These are phyloP conservation scores for Loriculus beryllinus DNA, from an alignment of 2,797 vertebrate species.

Conservation along the genomic window DNA sequence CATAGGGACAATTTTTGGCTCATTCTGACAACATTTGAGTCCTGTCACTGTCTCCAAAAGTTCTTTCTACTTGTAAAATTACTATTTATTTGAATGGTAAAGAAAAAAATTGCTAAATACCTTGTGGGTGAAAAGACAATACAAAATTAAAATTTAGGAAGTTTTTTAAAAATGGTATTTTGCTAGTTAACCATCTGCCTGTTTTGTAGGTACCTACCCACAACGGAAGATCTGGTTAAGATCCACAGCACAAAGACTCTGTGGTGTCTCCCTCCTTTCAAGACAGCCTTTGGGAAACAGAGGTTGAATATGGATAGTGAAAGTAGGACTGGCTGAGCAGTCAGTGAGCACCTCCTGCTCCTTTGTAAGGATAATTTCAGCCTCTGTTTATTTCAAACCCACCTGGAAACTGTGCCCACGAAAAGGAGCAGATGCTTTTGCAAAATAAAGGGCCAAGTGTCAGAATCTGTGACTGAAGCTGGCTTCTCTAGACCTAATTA, in stretches of 20 bases:
- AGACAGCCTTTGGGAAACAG: not conserved
- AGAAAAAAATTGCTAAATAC: not conserved
- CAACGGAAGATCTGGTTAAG: not conserved
- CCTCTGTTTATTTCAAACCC: not conserved
- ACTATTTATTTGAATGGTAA: not conserved
- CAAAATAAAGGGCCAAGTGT: not conserved
- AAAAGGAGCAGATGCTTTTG: not conserved
- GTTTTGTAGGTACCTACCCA: not conserved
- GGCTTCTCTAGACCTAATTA: not conserved
- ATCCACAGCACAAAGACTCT: not conserved
- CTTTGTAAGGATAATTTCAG: not conserved
- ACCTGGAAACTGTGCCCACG: not conserved
- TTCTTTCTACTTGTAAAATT: not conserved
- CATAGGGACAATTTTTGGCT: not conserved
- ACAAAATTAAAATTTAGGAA: not conserved
- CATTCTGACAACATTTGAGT: not conserved
- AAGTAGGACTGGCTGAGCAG: not conserved
- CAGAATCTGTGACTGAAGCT: not conserved
- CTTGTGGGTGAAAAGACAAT: not conserved
- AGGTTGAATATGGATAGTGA: not conserved
- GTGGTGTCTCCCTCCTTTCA: not conserved
- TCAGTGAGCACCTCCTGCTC: not conserved
- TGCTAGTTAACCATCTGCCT: not conserved
- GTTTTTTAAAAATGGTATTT: not conserved
- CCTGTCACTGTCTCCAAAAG: not conserved